Evolutionary conservation across 2,888 invertebrate species (phyloP).

Genomic region (Chymomyza amoena): DNA sequence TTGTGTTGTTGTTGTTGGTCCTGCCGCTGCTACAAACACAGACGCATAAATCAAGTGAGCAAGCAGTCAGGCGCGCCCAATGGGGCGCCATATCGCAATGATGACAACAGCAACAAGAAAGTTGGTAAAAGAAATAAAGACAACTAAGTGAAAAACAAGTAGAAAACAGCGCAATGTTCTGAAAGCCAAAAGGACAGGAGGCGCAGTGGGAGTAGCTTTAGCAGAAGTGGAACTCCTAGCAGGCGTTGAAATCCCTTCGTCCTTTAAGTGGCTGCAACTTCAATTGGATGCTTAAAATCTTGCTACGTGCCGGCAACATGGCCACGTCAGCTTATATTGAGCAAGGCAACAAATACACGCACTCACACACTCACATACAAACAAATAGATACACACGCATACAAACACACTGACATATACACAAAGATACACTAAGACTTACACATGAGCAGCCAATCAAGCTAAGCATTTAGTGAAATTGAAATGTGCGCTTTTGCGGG

Average conservation of each 20-base stretch:
- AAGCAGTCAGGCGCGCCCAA: constrained; percentile 23
- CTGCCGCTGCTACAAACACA: constrained; percentile 25
- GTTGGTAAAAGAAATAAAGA: constrained; percentile 7
- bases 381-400: neutral
- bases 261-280: constrained; percentile 33
- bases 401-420: constrained; percentile 21
- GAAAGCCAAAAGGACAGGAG: neutral
- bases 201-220: neutral
- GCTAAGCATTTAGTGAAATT: constrained; percentile 12
- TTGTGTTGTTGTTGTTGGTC: neutral
- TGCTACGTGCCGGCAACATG: constrained; percentile 29
- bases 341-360: constrained; percentile 12
- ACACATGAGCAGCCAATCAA: constrained; percentile 1
- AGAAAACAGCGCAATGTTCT: constrained; percentile 10
- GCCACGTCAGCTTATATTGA: constrained; percentile 37
- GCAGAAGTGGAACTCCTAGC: constrained; percentile 6
- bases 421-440: neutral
- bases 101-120: constrained; percentile 29
- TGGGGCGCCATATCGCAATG: constrained; percentile 48
- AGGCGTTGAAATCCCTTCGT: neutral
- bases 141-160: constrained; percentile 42
- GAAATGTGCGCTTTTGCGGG: constrained; percentile 15
- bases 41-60: constrained; percentile 41
- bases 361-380: constrained; percentile 6
- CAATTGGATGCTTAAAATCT: constrained; percentile 12